Percentiles rank a stretch among this genome's conserved stretches.
Evolutionary conservation across 2,888 invertebrate genomes (phyloP).

Genomic region (Electrophaes corylata): DNA sequence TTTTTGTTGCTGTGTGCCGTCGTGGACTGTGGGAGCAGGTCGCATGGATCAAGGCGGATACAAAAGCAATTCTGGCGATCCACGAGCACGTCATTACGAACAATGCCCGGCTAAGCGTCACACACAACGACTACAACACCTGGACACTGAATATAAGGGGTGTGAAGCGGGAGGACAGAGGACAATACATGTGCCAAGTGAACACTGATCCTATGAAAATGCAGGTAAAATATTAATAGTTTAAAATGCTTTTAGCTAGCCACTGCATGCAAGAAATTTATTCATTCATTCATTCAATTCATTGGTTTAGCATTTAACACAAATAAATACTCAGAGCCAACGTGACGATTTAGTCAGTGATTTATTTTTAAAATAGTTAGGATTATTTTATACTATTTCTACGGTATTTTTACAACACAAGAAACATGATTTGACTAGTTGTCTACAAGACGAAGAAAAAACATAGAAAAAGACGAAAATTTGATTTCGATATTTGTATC

Average conservation of each 20-base stretch:
- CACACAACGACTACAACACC: slow-evolving; percentile 96
- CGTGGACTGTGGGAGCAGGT: slow-evolving; percentile 84
- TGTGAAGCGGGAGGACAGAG: slow-evolving; percentile 93
- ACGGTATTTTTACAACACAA: too few species aligned
- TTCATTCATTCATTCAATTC: too few species aligned
- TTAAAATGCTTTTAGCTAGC: slow-evolving; percentile 9
- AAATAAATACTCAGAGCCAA: slow-evolving; percentile 13
- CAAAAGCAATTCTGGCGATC: slow-evolving; percentile 96
- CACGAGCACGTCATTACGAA: slow-evolving; percentile 97
- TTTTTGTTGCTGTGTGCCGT: slow-evolving; percentile 31
- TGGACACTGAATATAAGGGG: slow-evolving; percentile 95
- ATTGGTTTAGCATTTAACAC: slow-evolving; percentile 1
- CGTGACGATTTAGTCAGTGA: not conserved
- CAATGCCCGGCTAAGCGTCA: slow-evolving; percentile 94
- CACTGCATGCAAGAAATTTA: slow-evolving; percentile 9
- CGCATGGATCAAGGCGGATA: slow-evolving; percentile 97
- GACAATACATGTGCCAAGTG: slow-evolving; percentile 97
- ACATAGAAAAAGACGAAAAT: too few species aligned
- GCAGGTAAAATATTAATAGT: slow-evolving; percentile 86
- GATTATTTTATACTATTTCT: not conserved
- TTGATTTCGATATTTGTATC: too few species aligned
- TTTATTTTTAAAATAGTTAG: not conserved
- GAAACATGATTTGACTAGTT: too few species aligned
- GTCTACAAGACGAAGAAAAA: too few species aligned
- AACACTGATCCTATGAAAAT: slow-evolving; percentile 97